These are phyloP conservation scores for Hucho hucho DNA, from an alignment of 2,113 vertebrate genomes.

Conservation along the genomic window DNA sequence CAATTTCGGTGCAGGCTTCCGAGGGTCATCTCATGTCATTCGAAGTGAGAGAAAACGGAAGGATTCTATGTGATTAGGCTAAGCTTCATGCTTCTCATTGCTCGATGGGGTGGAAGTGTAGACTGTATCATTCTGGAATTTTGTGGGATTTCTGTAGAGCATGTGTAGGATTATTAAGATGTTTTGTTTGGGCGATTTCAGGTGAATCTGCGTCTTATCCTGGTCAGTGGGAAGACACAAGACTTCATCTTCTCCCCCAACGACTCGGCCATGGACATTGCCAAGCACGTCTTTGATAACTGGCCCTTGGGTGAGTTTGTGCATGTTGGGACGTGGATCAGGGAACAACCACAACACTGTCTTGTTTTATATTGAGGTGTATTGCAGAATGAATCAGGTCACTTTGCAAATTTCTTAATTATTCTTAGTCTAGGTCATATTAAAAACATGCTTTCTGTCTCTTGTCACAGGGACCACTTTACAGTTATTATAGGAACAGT, in stretches of 20 bases:
- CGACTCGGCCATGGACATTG: conserved; percentile 80
- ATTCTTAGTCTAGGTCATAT: not conserved
- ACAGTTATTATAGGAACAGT: not conserved
- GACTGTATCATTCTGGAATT: too few species aligned
- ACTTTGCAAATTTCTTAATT: not conserved
- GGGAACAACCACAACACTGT: not conserved
- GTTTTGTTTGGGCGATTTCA: conserved; percentile 41
- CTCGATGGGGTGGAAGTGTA: conserved; percentile 7
- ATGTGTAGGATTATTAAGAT: not conserved
- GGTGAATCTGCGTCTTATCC: conserved; percentile 80
- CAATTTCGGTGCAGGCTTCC: conserved; percentile 43
- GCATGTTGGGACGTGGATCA: conserved; percentile 7
- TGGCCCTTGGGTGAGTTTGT: conserved; percentile 73
- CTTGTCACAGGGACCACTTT: not conserved
- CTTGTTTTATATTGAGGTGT: not conserved
- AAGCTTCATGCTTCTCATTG: conserved; percentile 1
- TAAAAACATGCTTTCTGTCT: not conserved
- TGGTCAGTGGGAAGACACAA: conserved; percentile 81
- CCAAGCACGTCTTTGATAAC: conserved; percentile 79
- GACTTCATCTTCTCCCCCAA: conserved; percentile 81
- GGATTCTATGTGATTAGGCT: conserved; percentile 35
- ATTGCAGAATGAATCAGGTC: not conserved
- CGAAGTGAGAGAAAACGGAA: conserved; percentile 51
- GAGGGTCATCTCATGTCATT: conserved; percentile 56
- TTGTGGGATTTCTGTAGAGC: not conserved